Evolutionary conservation across 1,140 invertebrate genomes (phyloP), one percentile per base, ranked within the genome.

Genomic region (Cecropterus lyciades): DNA sequence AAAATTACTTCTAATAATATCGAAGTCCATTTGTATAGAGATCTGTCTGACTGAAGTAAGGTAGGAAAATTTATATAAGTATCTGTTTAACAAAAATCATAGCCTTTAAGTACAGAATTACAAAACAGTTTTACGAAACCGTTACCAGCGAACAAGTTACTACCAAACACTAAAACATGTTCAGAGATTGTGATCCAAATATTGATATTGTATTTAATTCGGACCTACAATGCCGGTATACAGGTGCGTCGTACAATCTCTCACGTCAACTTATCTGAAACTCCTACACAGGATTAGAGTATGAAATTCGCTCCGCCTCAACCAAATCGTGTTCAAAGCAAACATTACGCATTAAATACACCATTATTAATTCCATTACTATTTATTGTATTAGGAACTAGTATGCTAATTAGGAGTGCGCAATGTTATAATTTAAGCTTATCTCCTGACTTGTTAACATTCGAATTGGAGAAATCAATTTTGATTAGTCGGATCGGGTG

Each of bases 371-470:
- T 59, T 59, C 56, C 56, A 46, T 33, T 59, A 59, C 56, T 46
- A 59, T 57, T 57, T 57, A 57, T 48, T 59, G 43, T 59, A 48
- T 46, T 57, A 59, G 45, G 56, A 59, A 59, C 56, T 59, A 37
- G 56, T 59, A 60, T 60, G 56, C 57, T 60, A 60, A 60, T 60
- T 49, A 60, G 27, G 10, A 40, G 45, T 49, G 45, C 14, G 57
- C 57, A 60, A 60, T 60, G 57, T 60, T 60, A 49, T 60, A 60
- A 60, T 62, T 62, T 62, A 62, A 62, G 57, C 57, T 62, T 62
- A 62, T 62, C 57, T 49, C 15, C 57, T 49, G 57, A 62, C 45
- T 62, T 62, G 57, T 60, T 60, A 62, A 62, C 57, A 62, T 62
- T 62, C 45, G 57, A 49, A 48, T 62, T 40, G 57, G 57, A 62